Evolutionary conservation across 2,113 vertebrate genomes (phyloP).

Genomic region (Hymenochirus boettgeri): DNA sequence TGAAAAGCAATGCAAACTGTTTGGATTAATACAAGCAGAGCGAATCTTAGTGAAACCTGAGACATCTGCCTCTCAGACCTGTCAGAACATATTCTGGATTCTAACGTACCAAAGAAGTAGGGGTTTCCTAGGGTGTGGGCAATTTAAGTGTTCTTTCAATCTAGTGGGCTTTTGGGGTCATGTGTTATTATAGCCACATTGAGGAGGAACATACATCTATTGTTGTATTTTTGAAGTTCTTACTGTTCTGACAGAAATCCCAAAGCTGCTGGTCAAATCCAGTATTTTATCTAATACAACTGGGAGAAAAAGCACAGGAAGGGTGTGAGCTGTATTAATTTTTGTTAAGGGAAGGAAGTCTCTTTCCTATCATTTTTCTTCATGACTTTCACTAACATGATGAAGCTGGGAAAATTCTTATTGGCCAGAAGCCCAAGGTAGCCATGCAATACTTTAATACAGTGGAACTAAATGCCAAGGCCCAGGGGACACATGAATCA

Average conservation of each 20-base stretch:
- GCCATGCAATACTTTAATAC: constrained; percentile 53
- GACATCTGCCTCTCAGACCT: constrained; percentile 48
- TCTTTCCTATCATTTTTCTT: constrained; percentile 67
- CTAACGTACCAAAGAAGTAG: constrained; percentile 46
- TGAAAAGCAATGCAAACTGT: constrained; percentile 47
- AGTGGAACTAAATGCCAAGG: constrained; percentile 53
- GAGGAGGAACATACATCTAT: constrained; percentile 21
- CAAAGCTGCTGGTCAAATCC: constrained; percentile 49
- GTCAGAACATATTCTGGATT: constrained; percentile 54
- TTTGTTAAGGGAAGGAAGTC: constrained; percentile 62
- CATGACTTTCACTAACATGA: constrained; percentile 71
- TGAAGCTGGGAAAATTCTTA: constrained; percentile 63
- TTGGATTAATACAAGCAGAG: constrained; percentile 50
- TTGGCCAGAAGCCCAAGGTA: constrained; percentile 64
- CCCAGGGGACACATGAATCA: constrained; percentile 44
- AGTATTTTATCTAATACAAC: too few relatives aligned
- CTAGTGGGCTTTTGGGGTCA: constrained; percentile 16
- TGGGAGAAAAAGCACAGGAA: constrained; percentile 65
- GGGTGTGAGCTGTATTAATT: constrained; percentile 61
- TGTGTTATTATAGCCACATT: constrained; percentile 27
- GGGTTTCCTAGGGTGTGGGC: constrained; percentile 25
- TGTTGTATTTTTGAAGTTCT: constrained; percentile 45
- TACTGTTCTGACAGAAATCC: constrained; percentile 46
- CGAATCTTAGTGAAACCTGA: constrained; percentile 45
- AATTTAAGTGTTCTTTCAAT: constrained; percentile 26